Conservation (phyloP, 2,113 vertebrate species). For the Saguinus midas region DNA sequence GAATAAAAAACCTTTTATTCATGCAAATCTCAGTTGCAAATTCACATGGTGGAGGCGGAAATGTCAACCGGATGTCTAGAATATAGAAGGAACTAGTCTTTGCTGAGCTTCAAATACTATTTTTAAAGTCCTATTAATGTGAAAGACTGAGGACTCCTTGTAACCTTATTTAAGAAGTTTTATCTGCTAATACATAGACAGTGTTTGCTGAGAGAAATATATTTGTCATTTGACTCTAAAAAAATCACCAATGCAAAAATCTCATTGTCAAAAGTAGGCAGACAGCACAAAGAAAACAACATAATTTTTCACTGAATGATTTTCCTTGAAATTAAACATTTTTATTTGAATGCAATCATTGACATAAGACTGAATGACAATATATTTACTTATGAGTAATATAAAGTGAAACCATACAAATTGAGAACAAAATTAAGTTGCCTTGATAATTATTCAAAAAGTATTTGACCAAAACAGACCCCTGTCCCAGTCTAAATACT, state of each 20-base stretch:
- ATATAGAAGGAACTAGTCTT: neutral
- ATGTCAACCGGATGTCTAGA: neutral
- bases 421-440: constrained; percentile 19
- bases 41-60: constrained; percentile 17
- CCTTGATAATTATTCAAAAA: neutral
- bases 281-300: constrained; percentile 14
- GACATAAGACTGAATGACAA: neutral
- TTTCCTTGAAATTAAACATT: constrained; percentile 35
- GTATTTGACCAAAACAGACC: constrained; percentile 27
- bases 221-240: constrained; percentile 28
- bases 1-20: constrained; percentile 38
- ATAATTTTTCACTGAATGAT: neutral
- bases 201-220: neutral
- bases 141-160: neutral
- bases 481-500: constrained; percentile 67
- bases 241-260: neutral
- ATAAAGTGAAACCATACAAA: constrained; percentile 39
- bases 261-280: constrained; percentile 35
- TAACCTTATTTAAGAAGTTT: neutral
- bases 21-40: constrained; percentile 31
- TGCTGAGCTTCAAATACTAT: constrained; percentile 25
- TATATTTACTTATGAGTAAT: constrained; percentile 2
- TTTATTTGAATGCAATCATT: constrained; percentile 14
- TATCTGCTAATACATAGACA: neutral
- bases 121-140: neutral